Conservation (phyloP, 2,113 vertebrate species). For the Bos indicus region DNA sequence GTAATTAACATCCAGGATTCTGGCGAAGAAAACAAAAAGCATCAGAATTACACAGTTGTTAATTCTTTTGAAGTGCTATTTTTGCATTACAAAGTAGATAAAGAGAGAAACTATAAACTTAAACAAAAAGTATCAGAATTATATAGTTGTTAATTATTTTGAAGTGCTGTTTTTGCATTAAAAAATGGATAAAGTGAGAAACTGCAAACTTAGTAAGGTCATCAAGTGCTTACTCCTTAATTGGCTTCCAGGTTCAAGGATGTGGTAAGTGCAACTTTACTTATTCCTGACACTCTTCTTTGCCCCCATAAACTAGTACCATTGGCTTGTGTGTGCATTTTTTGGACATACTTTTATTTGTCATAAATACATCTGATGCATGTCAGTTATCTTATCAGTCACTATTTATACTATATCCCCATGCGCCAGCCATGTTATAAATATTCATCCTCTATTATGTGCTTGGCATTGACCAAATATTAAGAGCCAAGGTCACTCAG, state of each 20-base stretch:
- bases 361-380: background rate
- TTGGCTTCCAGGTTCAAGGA: background rate
- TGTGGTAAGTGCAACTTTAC: background rate
- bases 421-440: background rate
- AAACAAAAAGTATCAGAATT: background rate
- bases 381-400: background rate
- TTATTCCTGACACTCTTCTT: background rate
- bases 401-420: background rate
- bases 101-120: background rate
- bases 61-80: slow-evolving; percentile 13
- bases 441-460: slow-evolving; percentile 63
- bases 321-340: background rate
- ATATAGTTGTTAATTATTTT: background rate
- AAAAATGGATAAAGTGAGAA: background rate
- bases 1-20: background rate
- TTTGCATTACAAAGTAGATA: background rate
- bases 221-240: background rate
- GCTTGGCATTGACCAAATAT: slow-evolving; percentile 74
- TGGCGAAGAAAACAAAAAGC: background rate
- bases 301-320: background rate
- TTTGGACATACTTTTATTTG: background rate
- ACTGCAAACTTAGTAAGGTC: background rate
- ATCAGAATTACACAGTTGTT: background rate
- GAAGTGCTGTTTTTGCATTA: background rate
- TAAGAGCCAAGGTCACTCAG: slow-evolving; percentile 76